These are phyloP conservation scores for Eulithis prunata DNA, from an alignment of 2,888 invertebrate species.

Conservation along the genomic window DNA sequence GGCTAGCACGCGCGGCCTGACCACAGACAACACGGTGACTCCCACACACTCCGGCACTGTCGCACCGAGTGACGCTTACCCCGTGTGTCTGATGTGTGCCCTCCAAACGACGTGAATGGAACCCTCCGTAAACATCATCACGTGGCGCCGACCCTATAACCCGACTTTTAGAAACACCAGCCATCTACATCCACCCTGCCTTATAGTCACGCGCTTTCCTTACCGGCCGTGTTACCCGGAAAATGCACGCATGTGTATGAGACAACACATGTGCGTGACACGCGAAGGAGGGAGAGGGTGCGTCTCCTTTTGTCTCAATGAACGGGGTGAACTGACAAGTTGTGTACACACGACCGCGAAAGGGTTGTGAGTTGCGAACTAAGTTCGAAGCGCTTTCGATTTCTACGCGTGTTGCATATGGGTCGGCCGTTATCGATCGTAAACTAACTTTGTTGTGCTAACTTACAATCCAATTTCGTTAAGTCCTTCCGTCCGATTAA, in stretches of 20 bases:
- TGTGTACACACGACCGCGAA: slow-evolving; percentile 72
- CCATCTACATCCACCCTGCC: slow-evolving; percentile 40
- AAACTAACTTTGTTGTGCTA: slow-evolving; percentile 57
- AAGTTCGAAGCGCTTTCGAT: slow-evolving; percentile 75
- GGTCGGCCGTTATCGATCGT: slow-evolving; percentile 71
- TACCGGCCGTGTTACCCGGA: slow-evolving; percentile 52
- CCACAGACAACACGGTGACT: slow-evolving; percentile 76
- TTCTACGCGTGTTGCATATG: slow-evolving; percentile 78
- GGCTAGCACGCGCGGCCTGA: slow-evolving; percentile 76
- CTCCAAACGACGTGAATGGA: slow-evolving; percentile 61
- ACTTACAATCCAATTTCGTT: slow-evolving; percentile 51
- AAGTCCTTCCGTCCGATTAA: slow-evolving; percentile 54
- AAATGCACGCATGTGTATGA: slow-evolving; percentile 69
- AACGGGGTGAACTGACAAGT: slow-evolving; percentile 72
- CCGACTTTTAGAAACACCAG: slow-evolving; percentile 50
- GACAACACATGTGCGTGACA: slow-evolving; percentile 73
- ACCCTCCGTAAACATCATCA: slow-evolving; percentile 66
- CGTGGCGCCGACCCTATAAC: slow-evolving; percentile 61
- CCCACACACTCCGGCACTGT: slow-evolving; percentile 60
- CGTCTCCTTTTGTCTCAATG: slow-evolving; percentile 71
- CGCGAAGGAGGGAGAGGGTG: slow-evolving; percentile 67
- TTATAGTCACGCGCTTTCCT: slow-evolving; percentile 41
- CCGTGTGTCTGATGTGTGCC: slow-evolving; percentile 46
- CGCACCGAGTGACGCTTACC: slow-evolving; percentile 46
- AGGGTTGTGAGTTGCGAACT: slow-evolving; percentile 77